These are phyloP conservation scores for Pangasius djambal DNA, from an alignment of 2,797 vertebrate genomes.

Conservation along the genomic window DNA sequence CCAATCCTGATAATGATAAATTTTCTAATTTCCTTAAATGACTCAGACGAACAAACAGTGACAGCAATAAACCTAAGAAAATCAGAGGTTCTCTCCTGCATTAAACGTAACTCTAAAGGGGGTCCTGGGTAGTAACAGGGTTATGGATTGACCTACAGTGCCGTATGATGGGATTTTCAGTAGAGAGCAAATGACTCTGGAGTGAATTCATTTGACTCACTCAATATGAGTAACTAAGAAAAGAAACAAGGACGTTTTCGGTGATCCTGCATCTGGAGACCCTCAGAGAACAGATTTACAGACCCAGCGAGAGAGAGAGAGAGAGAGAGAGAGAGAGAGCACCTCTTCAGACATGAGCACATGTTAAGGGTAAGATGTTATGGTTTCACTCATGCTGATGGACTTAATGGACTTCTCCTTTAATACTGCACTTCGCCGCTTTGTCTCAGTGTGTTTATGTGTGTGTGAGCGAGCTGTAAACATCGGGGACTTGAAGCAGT, in stretches of 20 bases:
- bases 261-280: slow-evolving; percentile 1
- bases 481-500: neutral
- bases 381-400: slow-evolving; percentile 30
- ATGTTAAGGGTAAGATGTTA: slow-evolving; percentile 15
- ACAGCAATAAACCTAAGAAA: slow-evolving; percentile 74
- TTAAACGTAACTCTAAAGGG: neutral
- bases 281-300: slow-evolving; percentile 35
- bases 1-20: neutral
- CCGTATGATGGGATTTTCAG: neutral
- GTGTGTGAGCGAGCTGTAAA: slow-evolving; percentile 32
- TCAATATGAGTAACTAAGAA: neutral
- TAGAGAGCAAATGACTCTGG: neutral
- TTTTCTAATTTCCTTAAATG: neutral
- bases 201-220: neutral
- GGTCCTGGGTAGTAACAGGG: slow-evolving; percentile 26
- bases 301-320: neutral
- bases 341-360: slow-evolving; percentile 3
- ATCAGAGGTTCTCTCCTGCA: slow-evolving; percentile 52
- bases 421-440: slow-evolving; percentile 30
- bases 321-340: neutral
- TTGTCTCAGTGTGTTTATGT: slow-evolving; percentile 26
- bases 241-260: neutral
- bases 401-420: slow-evolving; percentile 31
- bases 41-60: slow-evolving; percentile 59
- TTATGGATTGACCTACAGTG: slow-evolving; percentile 8